A percentile compares a stretch with the other conserved stretches of the same genome.
Conservation (phyloP, 1,140 invertebrate species). For the Listronotus bonariensis region DNA sequence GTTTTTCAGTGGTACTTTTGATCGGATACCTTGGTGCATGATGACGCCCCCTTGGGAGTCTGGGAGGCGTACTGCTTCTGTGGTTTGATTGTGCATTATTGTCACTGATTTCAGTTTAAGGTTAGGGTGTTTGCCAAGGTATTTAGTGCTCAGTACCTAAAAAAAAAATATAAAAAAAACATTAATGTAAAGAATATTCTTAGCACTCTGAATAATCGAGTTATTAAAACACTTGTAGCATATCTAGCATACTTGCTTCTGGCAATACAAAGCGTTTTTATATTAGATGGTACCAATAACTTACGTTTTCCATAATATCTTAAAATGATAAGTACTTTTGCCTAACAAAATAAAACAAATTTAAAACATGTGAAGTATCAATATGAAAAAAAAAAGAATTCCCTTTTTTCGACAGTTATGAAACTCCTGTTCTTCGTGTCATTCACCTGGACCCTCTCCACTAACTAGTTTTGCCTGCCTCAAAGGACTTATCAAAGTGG, state of each 20-base stretch:
- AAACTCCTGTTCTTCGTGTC: too few species aligned
- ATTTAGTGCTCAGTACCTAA: conserved; percentile 77
- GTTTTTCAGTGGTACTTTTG: conserved; percentile 75
- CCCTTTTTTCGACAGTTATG: too few species aligned
- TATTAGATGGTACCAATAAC: conserved; percentile 10
- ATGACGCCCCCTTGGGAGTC: conserved; percentile 70
- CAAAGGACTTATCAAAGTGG: too few species aligned
- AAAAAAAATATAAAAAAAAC: conserved; percentile 1
- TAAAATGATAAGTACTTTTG: conserved; percentile 38
- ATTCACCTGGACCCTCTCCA: too few species aligned
- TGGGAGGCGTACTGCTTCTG: conserved; percentile 79
- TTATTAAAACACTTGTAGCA: neutral
- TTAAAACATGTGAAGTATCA: too few species aligned
- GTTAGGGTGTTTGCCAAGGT: conserved; percentile 75
- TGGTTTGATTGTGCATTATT: conserved; percentile 84
- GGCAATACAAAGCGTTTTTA: neutral
- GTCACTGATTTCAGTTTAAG: conserved; percentile 81
- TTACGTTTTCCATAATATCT: conserved; percentile 33
- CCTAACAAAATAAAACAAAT: conserved; percentile 24
- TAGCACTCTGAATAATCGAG: too few species aligned
- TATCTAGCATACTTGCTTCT: neutral
- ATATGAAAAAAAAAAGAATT: too few species aligned
- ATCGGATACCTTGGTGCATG: conserved; percentile 72
- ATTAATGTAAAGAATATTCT: too few species aligned
- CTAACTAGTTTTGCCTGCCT: too few species aligned